Evolutionary conservation across 2,113 vertebrate genomes (phyloP).

Genomic region (Leptosomus discolor): DNA sequence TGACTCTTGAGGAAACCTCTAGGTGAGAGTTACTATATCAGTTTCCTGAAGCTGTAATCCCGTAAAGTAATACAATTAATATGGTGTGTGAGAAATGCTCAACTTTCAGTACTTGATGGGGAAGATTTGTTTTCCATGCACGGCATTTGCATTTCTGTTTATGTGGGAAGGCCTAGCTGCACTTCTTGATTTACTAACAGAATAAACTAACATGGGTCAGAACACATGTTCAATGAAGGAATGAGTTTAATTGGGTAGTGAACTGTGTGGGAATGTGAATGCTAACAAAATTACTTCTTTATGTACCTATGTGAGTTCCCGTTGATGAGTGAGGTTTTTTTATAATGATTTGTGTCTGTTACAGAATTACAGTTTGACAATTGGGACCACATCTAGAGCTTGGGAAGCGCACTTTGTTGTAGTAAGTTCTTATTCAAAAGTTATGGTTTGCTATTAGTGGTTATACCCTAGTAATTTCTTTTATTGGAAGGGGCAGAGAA

Average conservation of each 20-base stretch:
- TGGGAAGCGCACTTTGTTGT: background rate
- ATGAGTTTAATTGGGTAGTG: background rate
- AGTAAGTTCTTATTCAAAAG: background rate
- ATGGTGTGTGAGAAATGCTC: background rate
- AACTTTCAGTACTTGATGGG: background rate
- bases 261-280: background rate
- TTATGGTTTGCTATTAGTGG: background rate
- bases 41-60: background rate
- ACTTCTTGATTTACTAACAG: background rate
- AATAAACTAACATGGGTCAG: background rate
- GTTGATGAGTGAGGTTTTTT: background rate
- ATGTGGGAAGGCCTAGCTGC: background rate
- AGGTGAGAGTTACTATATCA: background rate
- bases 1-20: background rate
- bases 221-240: background rate
- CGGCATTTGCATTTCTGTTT: background rate
- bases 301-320: background rate
- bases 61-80: background rate
- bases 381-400: background rate
- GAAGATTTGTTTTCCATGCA: background rate
- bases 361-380: slow-evolving; percentile 7
- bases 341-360: background rate
- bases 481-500: background rate
- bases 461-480: background rate
- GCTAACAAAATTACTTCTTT: background rate